Conservation (phyloP, 2,888 invertebrate species). For the Torymus aiolomorphi region DNA sequence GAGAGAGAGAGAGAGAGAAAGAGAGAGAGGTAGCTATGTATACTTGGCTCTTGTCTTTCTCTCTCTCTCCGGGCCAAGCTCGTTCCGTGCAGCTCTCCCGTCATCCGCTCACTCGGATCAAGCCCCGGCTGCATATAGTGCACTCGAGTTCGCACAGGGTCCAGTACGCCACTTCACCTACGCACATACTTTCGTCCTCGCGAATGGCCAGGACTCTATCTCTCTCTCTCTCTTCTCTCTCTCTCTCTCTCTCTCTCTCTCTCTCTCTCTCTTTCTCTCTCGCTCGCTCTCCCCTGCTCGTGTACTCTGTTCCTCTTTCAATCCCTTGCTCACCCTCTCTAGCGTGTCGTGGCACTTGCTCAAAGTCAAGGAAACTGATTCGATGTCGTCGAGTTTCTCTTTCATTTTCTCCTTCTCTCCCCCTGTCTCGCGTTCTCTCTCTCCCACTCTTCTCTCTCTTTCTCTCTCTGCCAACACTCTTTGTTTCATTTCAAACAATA, state of each 20-base stretch:
- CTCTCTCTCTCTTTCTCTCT: background rate
- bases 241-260: no score
- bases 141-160: slow-evolving; percentile 1
- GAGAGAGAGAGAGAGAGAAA: background rate
- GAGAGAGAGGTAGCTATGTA: background rate
- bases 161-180: slow-evolving; percentile 30
- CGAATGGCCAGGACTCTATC: slow-evolving; percentile 11
- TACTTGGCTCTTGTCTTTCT: no score
- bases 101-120: slow-evolving; percentile 20
- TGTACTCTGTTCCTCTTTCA: background rate
- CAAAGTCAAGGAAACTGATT: slow-evolving; percentile 53
- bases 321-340: background rate
- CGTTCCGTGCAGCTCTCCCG: background rate
- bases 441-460: background rate
- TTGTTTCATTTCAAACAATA: slow-evolving; percentile 41
- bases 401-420: background rate
- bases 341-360: slow-evolving; percentile 33
- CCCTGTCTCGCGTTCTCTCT: background rate
- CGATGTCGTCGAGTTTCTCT: slow-evolving; percentile 32
- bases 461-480: slow-evolving; percentile 1
- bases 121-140: slow-evolving; percentile 1
- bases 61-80: background rate
- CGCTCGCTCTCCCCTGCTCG: background rate
- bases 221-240: background rate
- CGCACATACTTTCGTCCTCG: slow-evolving; percentile 26